phyloP scores from a whole-genome alignment of 1,140 invertebrate genomes.

The Anastrepha ludens region DNA sequence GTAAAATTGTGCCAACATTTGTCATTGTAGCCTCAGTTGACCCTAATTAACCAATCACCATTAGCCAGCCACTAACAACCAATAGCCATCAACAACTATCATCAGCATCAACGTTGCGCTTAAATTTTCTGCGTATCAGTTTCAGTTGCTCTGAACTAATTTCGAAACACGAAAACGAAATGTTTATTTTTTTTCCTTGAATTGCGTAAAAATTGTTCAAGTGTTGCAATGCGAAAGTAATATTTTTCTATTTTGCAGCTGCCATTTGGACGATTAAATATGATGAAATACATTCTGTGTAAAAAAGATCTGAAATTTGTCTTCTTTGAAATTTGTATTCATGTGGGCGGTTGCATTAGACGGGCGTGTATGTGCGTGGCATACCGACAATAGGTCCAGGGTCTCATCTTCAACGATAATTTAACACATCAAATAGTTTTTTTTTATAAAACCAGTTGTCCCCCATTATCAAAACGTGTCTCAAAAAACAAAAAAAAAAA shows the following conservation, averaged over 20 bases:
- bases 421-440: no score
- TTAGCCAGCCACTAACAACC: neutral
- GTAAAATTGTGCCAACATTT: conserved; percentile 39
- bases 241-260: neutral
- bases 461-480: no score
- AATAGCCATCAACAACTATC: neutral
- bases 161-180: neutral
- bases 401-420: no score
- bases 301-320: neutral
- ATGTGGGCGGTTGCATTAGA: no score
- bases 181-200: neutral
- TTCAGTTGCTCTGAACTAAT: neutral
- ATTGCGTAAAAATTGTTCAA: neutral
- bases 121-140: neutral
- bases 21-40: conserved; percentile 42
- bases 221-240: conserved; percentile 23
- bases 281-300: no score
- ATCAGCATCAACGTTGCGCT: neutral
- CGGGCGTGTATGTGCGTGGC: no score
- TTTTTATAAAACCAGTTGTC: no score
- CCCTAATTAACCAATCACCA: conserved; percentile 52
- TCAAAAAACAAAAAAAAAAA: no score
- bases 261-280: neutral
- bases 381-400: no score
- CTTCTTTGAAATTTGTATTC: neutral